Evolutionary conservation across 2,888 invertebrate genomes (phyloP), one percentile per base, ranked within the genome.

Genomic region (Tenthredo amoena): DNA sequence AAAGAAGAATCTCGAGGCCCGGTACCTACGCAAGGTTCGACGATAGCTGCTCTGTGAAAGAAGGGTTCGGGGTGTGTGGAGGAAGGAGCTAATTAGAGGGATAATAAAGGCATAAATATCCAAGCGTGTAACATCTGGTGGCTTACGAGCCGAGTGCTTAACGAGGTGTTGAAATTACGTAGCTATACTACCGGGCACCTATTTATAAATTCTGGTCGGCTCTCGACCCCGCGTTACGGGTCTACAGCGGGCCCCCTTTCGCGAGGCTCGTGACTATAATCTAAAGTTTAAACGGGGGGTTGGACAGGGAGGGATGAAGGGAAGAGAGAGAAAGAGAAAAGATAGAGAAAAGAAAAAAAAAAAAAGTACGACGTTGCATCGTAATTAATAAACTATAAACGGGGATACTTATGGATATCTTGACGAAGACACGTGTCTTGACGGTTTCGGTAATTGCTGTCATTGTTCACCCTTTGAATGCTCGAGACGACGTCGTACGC

Each of bases 41-140:
- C 10, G 62, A 26, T 62, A 26, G 26, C 62, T 62, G 43, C 26
- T 26, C 26, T 21, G 34, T 31, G 31, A 62, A 58, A 58, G 12
- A 62, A 58, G 37, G 62, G 83, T 15, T 18, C 5, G 47, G 65
- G 65, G 21, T 31, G 77, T n/a, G 43, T n/a, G 47, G 43, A 71
- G 83, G 68, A 18, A 21, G 81, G 58, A 85, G 62, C 79, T 81
- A 84, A 72, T 83, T 86, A 72, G 85, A 72, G 84, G 86, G 84
- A 87, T 88, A 87, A 88, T 88, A 87, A 87, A 88, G 88, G 86
- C 88, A 88, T 87, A 87, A 88, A 88, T 87, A 87, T 86, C 86
- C 43, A 40, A 85, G 77, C 85, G 85, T 84, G 86, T 84, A 88
- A 87, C 86, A 87, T 87, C 85, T 76, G 86, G 84, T 87, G 85